Conservation (phyloP, 2,797 vertebrate species). For the Tenualosa thibaudeaui region DNA sequence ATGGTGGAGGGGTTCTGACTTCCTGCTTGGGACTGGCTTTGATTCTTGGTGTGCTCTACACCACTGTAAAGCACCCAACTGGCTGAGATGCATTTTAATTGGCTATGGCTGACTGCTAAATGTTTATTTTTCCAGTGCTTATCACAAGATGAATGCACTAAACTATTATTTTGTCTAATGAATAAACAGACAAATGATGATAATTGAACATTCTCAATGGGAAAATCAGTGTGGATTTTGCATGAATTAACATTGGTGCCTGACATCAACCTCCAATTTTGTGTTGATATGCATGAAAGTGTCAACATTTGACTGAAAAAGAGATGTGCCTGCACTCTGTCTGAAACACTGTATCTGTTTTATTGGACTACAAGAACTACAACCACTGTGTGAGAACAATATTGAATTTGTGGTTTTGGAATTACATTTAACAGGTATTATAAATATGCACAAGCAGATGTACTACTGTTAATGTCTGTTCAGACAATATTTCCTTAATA, state of each 20-base stretch:
- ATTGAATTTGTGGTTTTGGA: background rate
- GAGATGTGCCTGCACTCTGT: background rate
- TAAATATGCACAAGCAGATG: background rate
- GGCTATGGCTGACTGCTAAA: slow-evolving; percentile 54
- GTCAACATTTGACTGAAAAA: background rate
- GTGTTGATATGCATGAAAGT: background rate
- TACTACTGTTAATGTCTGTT: too few relatives aligned
- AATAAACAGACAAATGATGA: slow-evolving; percentile 39
- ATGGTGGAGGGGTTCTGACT: slow-evolving; percentile 16
- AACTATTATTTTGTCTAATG: slow-evolving; percentile 44
- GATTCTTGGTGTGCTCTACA: slow-evolving; percentile 20
- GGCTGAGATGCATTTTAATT: slow-evolving; percentile 53
- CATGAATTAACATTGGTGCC: background rate
- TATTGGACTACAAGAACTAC: background rate
- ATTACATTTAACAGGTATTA: background rate
- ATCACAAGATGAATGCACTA: slow-evolving; percentile 43
- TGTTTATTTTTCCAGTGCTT: slow-evolving; percentile 42
- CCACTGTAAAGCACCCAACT: background rate
- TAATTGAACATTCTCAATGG: slow-evolving; percentile 18
- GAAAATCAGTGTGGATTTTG: slow-evolving; percentile 10
- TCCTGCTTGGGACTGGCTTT: background rate
- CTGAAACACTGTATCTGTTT: background rate
- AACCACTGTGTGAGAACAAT: background rate
- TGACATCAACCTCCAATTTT: background rate
- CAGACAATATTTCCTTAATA: too few relatives aligned